Evolutionary conservation across 2,888 invertebrate genomes (phyloP), one percentile per base, ranked within the genome.

Genomic region (Aphidoletes aphidimyza): DNA sequence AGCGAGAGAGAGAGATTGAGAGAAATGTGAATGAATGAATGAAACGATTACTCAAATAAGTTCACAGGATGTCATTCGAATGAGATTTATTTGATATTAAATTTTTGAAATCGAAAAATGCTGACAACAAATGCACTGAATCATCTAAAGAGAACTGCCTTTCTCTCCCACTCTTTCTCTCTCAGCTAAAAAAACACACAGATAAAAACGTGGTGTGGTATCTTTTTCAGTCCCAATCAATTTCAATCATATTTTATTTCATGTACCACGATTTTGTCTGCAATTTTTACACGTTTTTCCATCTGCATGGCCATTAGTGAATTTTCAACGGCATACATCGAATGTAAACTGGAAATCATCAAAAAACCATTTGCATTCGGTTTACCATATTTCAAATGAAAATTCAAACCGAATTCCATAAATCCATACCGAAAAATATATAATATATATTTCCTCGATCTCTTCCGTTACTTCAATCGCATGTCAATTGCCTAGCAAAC

Each of bases 171-270:
- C n/a, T n/a, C n/a, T n/a, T n/a, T n/a, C n/a, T n/a, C n/a, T n/a
- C n/a, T n/a, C n/a, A n/a, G n/a, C n/a, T n/a, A n/a, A n/a, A n/a
- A n/a, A n/a, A n/a, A n/a, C n/a, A n/a, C n/a, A n/a, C n/a, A 47
- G 17, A 47, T 47, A 19, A 2, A 47, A 47, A 39, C 39, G 39
- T 39, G 39, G 11, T 8, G 11, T 8, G 11, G 11, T 8, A 39
- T 11, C 39, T 8, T 39, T 39, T 39, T 39, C 39, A 39, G 11
- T 39, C 11, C 39, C 11, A 39, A 39, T 39, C 39, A 39, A 39
- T 30, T 19, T 69, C 69, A 69, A 69, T 69, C 69, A 69, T 69
- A 69, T 69, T 69, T 42, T 69, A 30, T 69, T 69, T 69, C 69
- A 30, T 22, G 54, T 26, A 30, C 17, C 26, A 2, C 22, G 14